phyloP scores from a whole-genome alignment of 2,797 vertebrate species.

The Xenentodon cancila region DNA sequence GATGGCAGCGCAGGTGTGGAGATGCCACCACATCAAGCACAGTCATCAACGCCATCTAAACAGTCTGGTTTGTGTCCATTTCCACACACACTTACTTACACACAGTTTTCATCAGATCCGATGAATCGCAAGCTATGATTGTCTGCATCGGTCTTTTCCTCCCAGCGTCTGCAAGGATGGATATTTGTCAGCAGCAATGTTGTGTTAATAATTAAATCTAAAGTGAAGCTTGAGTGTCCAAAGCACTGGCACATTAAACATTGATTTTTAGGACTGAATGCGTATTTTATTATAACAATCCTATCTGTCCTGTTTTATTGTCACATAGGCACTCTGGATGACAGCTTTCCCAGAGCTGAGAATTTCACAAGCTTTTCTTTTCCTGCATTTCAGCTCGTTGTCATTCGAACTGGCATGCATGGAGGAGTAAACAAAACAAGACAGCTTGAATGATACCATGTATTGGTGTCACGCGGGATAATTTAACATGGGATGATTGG shows the following conservation, averaged over 20 bases:
- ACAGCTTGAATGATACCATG: constrained; percentile 44
- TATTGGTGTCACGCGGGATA: constrained; percentile 23
- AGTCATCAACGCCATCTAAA: constrained; percentile 75
- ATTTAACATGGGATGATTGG: constrained; percentile 34
- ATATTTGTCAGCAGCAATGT: constrained; percentile 22
- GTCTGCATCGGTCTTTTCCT: not conserved
- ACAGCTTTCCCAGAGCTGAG: constrained; percentile 42
- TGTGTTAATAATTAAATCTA: constrained; percentile 64
- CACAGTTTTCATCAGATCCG: constrained; percentile 16
- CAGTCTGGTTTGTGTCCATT: constrained; percentile 50
- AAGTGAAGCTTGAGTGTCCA: constrained; percentile 37
- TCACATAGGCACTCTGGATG: constrained; percentile 29
- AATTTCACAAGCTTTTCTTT: constrained; percentile 22
- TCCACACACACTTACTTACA: constrained; percentile 21
- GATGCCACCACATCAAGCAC: constrained; percentile 80
- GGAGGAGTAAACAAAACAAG: constrained; percentile 54
- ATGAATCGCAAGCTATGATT: constrained; percentile 21
- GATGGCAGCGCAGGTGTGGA: constrained; percentile 82
- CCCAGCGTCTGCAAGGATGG: constrained; percentile 27
- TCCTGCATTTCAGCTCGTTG: constrained; percentile 45
- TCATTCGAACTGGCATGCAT: constrained; percentile 44
- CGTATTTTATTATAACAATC: constrained; percentile 56
- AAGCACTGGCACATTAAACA: constrained; percentile 55
- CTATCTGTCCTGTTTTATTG: constrained; percentile 44
- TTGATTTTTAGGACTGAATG: constrained; percentile 54